A percentile compares a stretch with the other conserved stretches of the same genome.
Evolutionary conservation across 1,140 invertebrate species (phyloP).

Genomic region (Drosophila littoralis): DNA sequence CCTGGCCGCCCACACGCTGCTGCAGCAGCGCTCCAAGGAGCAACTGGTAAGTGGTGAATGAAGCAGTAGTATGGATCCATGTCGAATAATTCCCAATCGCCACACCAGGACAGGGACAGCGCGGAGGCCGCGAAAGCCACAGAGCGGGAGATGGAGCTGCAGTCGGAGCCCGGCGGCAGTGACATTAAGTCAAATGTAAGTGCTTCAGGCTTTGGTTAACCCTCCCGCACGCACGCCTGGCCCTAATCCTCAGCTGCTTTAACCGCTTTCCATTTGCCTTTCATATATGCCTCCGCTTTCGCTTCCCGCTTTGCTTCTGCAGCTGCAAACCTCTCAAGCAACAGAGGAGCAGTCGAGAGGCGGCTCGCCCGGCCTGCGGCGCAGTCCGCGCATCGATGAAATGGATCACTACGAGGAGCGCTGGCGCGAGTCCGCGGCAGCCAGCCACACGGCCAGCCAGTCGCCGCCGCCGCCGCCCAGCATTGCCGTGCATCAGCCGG

Average conservation of each 20-base stretch:
- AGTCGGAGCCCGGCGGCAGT: constrained; percentile 41
- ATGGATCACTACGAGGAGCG: constrained; percentile 79
- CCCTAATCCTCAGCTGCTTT: constrained; percentile 26
- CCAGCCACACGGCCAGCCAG: constrained; percentile 3
- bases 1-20: constrained; percentile 58
- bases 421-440: constrained; percentile 58
- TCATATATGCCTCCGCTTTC: constrained; percentile 38
- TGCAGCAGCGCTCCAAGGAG: constrained; percentile 58
- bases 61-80: background rate
- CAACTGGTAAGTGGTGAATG: constrained; percentile 50
- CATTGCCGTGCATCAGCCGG: constrained; percentile 62
- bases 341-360: constrained; percentile 62
- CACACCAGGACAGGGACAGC: constrained; percentile 45
- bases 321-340: constrained; percentile 70
- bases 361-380: constrained; percentile 65
- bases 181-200: constrained; percentile 76
- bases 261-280: constrained; percentile 65
- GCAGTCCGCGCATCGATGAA: constrained; percentile 80
- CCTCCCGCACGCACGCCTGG: constrained; percentile 1
- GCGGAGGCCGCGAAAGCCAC: constrained; percentile 34
- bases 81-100: background rate
- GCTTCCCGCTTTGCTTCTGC: constrained; percentile 18
- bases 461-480: constrained; percentile 54
- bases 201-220: constrained; percentile 38
- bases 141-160: background rate